Conservation (phyloP, 2,113 vertebrate genomes). For the Odontophorus gujanensis region DNA sequence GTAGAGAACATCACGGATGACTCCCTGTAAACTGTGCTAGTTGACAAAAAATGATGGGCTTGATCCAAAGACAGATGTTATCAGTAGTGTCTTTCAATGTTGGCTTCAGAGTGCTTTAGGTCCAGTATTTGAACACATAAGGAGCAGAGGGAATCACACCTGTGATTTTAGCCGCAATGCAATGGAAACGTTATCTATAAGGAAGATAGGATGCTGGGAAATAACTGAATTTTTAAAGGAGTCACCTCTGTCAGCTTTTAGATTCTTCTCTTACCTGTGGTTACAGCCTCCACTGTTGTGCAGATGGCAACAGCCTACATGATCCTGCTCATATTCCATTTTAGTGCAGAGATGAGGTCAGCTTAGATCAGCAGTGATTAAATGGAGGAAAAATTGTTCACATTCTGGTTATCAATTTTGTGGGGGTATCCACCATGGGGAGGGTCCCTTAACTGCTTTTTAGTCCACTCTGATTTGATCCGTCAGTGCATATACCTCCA, state of each 20-base stretch:
- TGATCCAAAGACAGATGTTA: neutral
- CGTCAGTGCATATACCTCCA: neutral
- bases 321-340: neutral
- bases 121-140: neutral
- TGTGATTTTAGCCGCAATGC: neutral
- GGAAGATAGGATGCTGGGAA: neutral
- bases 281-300: neutral
- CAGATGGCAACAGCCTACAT: neutral
- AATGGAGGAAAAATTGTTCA: neutral
- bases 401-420: neutral
- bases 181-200: neutral
- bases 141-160: neutral
- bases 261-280: neutral
- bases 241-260: neutral
- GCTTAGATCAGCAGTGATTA: neutral
- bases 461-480: neutral
- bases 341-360: neutral
- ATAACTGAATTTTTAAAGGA: neutral
- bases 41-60: neutral
- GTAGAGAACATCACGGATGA: neutral
- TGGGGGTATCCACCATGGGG: neutral
- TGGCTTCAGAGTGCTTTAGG: neutral
- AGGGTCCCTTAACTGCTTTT: neutral
- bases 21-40: neutral
- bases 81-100: neutral